Evolutionary conservation across 2,113 vertebrate species (phyloP), one percentile per base, ranked within the genome.

Genomic region (Brachypteracias leptosomus): DNA sequence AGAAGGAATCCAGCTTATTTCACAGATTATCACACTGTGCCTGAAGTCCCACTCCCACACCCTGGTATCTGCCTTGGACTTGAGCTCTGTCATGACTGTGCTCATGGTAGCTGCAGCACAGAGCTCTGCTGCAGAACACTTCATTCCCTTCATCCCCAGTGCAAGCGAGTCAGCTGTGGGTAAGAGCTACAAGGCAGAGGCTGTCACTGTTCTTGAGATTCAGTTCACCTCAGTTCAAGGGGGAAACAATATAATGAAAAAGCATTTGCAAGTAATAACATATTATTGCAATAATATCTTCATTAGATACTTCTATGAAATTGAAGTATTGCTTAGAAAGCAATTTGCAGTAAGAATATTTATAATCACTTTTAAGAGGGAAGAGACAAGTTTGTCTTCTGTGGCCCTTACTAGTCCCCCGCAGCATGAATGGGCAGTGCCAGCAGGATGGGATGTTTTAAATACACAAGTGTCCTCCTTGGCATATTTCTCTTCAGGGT

Each of bases 101-200:
- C 58, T 51, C 4, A 4, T 40, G 58, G 78, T 13, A 54, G 65
- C 71, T 55, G 44, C 35, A 28, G 47, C 16, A 5, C 82, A 42
- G 26, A 6, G 1, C 22, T 1, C 47, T 54, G 25, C 76, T 65
- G 35, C 8, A 5, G 44, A 33, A 61, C 15, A 12, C 61, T 16
- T 17, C 38, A 19, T 35, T 59, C 61, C 28, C 31, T 8, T 4
- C 11, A n/a, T 81, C 31, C 52, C 36, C 35, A 7, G 24, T 10
- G 18, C 51, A 17, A 17, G 52, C 1, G 1, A 5, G 18, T 8
- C 16, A 4, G 1, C 19, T 15, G 42, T 6, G 19, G 31, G 35
- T 59, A 83, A 36, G 31, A 28, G 4, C 10, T 2, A 1, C 11
- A 10, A 18, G 38, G 65, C 44, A 28, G 68, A 49, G 42, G 35